Conservation (phyloP, 2,797 vertebrate species). For the Fundulus diaphanus region DNA sequence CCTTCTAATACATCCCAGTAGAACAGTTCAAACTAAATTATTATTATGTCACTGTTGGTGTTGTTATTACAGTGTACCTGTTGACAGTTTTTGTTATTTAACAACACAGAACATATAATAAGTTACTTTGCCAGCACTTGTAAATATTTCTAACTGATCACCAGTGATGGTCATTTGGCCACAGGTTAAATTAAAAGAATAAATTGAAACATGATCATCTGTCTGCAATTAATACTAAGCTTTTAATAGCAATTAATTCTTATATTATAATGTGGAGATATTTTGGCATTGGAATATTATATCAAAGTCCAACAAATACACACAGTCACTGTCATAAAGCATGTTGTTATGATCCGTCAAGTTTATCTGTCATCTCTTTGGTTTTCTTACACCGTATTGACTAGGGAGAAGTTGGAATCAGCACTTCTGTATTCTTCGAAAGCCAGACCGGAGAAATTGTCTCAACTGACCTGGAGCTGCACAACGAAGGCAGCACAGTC, state of each 20-base stretch:
- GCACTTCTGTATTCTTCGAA: slow-evolving; percentile 85
- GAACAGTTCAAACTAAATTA: neutral
- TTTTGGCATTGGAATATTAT: neutral
- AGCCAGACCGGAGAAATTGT: slow-evolving; percentile 79
- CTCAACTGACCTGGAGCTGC: slow-evolving; percentile 81
- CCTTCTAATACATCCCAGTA: too few species aligned
- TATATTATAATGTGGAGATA: neutral
- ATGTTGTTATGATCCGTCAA: neutral
- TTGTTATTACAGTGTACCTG: neutral
- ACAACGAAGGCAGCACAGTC: slow-evolving; percentile 87
- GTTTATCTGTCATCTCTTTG: neutral
- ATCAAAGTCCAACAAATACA: neutral
- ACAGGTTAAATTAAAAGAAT: too few species aligned
- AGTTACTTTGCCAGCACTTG: too few species aligned
- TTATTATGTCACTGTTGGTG: neutral
- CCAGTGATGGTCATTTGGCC: too few species aligned
- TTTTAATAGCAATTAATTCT: neutral
- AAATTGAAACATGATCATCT: too few species aligned
- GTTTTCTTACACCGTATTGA: slow-evolving; percentile 5
- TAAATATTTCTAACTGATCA: too few species aligned
- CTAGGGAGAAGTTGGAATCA: slow-evolving; percentile 85
- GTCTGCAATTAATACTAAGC: too few species aligned
- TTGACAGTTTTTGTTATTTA: neutral
- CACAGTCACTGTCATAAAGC: neutral
- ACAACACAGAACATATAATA: neutral